Conservation (phyloP, 2,113 vertebrate species). For the Meriones unguiculatus region DNA sequence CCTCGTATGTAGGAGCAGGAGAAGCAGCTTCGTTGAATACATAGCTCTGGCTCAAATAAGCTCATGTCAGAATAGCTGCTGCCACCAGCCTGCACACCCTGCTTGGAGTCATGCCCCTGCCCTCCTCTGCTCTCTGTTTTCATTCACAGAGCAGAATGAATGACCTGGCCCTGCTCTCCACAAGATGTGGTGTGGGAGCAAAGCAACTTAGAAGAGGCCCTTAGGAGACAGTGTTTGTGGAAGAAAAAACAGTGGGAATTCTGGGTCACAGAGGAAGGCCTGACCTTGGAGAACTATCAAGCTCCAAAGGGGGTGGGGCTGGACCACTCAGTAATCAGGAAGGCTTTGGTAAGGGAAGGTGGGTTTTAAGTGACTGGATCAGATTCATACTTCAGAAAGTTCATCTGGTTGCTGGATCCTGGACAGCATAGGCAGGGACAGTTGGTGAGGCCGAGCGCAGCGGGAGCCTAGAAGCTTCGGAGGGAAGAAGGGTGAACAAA, state of each 20-base stretch:
- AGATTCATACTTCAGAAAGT: slow-evolving; percentile 14
- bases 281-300: background rate
- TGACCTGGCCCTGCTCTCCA: background rate
- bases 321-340: background rate
- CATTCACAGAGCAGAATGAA: slow-evolving; percentile 18
- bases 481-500: background rate
- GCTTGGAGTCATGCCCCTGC: background rate
- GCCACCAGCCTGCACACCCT: background rate
- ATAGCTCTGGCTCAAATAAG: background rate
- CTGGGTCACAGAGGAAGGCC: background rate
- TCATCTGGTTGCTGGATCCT: background rate
- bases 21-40: background rate
- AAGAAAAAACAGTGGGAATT: background rate
- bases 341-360: background rate
- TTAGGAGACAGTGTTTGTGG: background rate
- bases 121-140: background rate
- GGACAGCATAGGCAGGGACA: background rate
- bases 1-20: slow-evolving; percentile 3
- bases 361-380: background rate
- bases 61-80: background rate
- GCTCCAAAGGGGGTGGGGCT: background rate
- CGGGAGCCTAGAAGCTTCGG: background rate
- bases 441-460: background rate
- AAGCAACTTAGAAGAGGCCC: background rate
- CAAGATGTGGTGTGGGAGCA: background rate